Base-by-base conservation (phyloP, 2,888 invertebrate genomes). In the Brachyptera putata region DNA sequence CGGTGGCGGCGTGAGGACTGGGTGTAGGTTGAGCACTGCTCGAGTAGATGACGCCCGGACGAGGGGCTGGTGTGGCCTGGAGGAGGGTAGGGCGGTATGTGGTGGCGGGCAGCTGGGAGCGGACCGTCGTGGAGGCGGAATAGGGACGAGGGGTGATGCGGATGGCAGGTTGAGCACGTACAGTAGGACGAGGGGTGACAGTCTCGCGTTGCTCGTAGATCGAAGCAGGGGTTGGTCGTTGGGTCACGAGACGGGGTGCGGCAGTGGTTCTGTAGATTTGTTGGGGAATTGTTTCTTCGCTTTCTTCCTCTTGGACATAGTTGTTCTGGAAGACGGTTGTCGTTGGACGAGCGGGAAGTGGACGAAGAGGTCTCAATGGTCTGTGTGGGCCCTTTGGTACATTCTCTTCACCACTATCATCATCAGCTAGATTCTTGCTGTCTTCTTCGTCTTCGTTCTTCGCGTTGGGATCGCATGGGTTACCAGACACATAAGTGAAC, bases 381-480 rank as follows among this genome's bases (percentile, higher is more conserved):
- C 65, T 61, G 21, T 63, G 50, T 4, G 69, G 69, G 34, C 66
- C 84, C 9, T 80, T 84, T 26, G 87, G 86, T 41, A 77, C 69
- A 63, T 80, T 81, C 67, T 85, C 85, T 61, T 83, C 81, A 61
- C 77, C 77, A 62, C 62, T 67, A 58, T 72, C 71, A 30, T 76
- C 77, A 13, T 76, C 73, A 61, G 80, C 72, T 59, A 81, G 83
- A 1, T 76, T 79, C 46, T 76, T 70, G 2, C 74, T 71, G 13
- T 82, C 81, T 2, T 81, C 80, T 16, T 77, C 77, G 16, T 87
- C 85, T 11, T 84, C 84, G 16, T 85, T 83, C 65, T 85, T 82
- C n/a, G 86, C 86, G 74, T 89, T 90, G 5, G 90, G 90, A 70
- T 91, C 90, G 71, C 91, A 91, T 0, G 90, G 89, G 72, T 91